Base-by-base conservation (phyloP, 2,113 vertebrate species). In the Cacatua alba region DNA sequence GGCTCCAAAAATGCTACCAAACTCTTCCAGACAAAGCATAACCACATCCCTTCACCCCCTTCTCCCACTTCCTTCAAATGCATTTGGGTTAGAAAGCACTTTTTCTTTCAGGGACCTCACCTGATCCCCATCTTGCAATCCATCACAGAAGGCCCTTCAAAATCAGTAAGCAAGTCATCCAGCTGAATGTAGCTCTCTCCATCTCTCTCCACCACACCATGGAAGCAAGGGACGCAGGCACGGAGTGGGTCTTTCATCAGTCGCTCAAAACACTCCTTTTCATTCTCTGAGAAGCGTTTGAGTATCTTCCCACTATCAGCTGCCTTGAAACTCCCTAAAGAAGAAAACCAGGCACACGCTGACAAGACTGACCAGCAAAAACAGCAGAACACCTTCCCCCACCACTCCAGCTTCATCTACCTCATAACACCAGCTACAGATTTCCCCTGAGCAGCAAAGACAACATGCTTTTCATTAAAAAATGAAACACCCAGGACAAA, bases 81-180 rank as follows among this genome's bases (percentile, higher is more conserved):
- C 37, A 88, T 31, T 63, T 49, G 28, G 65, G 29, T 37, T 43
- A 84, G 46, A 84, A 89, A 92, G 43, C 23, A 76, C 35, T 55
- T 76, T 79, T 51, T 76, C 55, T 72, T 92, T 60, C 43, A 25
- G 64, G 63, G 41, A 71, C 55, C 93, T 76, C 93, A 99, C 99
- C 99, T 99, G 96, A 99, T 97, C 18, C 99, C 99, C 98, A 99
- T 99, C 96, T 99, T 99, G 98, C 99, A 99, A 98, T 99, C 99
- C 97, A 99, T 99, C 84, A 99, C 99, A 52, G 98, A 99, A 31
- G 99, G 99, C 31, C 98, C 98, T 51, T 99, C 98, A 93, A 99
- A 99, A 94, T 97, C 98, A 29, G 97, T 97, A 29, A 99, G 98
- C 95, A 99, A 97, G 97, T 99, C 99, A 71, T 98, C 98, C 97